Percentiles rank a stretch among this genome's conserved stretches.
phyloP scores from a whole-genome alignment of 2,888 invertebrate genomes.

The Troides helena region DNA sequence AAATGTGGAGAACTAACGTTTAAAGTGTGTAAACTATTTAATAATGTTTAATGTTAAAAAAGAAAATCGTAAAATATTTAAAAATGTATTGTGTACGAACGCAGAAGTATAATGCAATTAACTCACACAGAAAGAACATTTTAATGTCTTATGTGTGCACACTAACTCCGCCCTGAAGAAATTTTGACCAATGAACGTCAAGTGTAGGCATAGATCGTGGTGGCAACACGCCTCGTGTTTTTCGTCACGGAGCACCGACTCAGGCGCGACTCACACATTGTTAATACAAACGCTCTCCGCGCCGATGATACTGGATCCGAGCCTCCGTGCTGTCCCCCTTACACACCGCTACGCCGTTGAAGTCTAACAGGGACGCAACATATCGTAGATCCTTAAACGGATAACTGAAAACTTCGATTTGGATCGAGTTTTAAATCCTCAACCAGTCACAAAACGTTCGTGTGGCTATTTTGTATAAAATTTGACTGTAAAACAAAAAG shows the following conservation, averaged over 20 bases:
- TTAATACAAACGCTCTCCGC: conserved; percentile 70
- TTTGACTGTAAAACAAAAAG: conserved; percentile 37
- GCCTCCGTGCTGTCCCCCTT: conserved; percentile 66
- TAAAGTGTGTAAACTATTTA: conserved; percentile 26
- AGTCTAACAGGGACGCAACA: conserved; percentile 21
- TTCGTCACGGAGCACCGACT: conserved; percentile 78
- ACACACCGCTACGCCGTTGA: conserved; percentile 46
- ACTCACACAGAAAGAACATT: conserved; percentile 63
- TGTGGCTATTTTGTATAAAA: conserved; percentile 32
- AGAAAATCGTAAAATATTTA: conserved; percentile 61
- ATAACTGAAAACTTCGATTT: conserved; percentile 10
- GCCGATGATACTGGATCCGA: conserved; percentile 73
- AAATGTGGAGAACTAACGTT: not conserved
- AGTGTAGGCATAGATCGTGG: conserved; percentile 72
- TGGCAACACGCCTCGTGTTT: conserved; percentile 77
- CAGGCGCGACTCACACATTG: conserved; percentile 80
- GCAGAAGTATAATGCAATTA: conserved; percentile 75
- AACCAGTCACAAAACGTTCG: conserved; percentile 22
- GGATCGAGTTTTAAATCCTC: conserved; percentile 11
- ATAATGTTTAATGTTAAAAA: conserved; percentile 44
- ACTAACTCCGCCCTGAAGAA: conserved; percentile 70
- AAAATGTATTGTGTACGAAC: conserved; percentile 66
- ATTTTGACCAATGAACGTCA: conserved; percentile 69
- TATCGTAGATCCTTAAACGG: conserved; percentile 26
- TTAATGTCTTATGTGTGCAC: conserved; percentile 66